Evolutionary conservation across 2,888 invertebrate genomes (phyloP), one percentile per base, ranked within the genome.

Genomic region (Lasioglossum lativentre): DNA sequence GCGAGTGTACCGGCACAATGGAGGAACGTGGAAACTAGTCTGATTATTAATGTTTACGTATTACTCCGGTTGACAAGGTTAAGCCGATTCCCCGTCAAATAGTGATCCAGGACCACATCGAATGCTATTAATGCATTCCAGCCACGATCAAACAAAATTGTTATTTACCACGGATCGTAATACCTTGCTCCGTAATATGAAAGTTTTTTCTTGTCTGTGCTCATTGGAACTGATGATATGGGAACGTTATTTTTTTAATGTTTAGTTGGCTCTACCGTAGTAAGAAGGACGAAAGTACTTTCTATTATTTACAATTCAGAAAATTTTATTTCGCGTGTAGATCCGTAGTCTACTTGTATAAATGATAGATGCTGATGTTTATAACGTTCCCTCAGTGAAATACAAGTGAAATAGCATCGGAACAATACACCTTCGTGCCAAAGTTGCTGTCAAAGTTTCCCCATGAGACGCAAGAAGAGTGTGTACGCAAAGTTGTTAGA

Each of bases 11-110:
- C 63, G 38, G 45, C n/a, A 75, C 75, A 83, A 75, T 76, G 75
- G 66, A 72, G 80, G 23, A 76, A 81, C 83, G 63, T 71, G 73
- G 78, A 80, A 81, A 86, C 84, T 68, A 34, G 66, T 34, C 23
- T 34, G 66, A 68, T 68, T 68, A 38, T 68, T 38, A 34, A 19
- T 68, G 34, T 19, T 38, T 23, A 66, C 19, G 10, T 66, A 23
- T 23, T 38, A 38, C 66, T 68, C 4, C 23, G 19, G 19, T 30
- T 63, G 63, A 16, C 59, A 30, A 16, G 59, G 27, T 16, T 59
- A 59, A 63, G 63, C 63, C 63, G 63, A 16, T 63, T 63, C 6
- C 6, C 14, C 27, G 16, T 30, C 2, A 4, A 6, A 5, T 5
- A 16, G 16, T 1, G 16, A 16, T 63, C 30, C 12, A 30, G 1